Evolutionary conservation across 2,113 vertebrate genomes (phyloP), one percentile per base, ranked within the genome.

Genomic region (Microcebus lehilahytsara): DNA sequence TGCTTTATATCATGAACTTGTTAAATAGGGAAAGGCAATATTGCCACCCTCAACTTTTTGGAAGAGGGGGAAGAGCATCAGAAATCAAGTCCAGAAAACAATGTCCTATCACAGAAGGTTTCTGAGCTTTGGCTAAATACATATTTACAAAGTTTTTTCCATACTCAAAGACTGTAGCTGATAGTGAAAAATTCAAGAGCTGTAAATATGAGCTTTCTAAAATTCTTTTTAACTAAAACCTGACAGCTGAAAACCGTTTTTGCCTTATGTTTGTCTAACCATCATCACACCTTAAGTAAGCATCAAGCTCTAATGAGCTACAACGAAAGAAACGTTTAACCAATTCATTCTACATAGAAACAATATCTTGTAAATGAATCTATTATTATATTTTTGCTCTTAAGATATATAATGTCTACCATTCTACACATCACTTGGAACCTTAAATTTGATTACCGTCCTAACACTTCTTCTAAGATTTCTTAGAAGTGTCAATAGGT

Each of bases 211-310:
- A 93, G 51, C 56, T 53, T 96, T 89, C 95, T 77, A 89, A 96
- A 75, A 94, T 89, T 78, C 37, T 71, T 77, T 87, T 91, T 67
- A 78, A 90, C 71, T 81, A 75, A 62, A 95, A 89, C 58, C 42
- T 66, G 37, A 89, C 69, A 77, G n/a, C 22, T 84, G 22, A 67
- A 96, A 87, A 72, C 53, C 40, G 62, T 34, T 69, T 71, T 74
- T 81, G 81, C 27, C 46, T 93, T 92, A 9, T 22, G 10, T 69
- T 14, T 86, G 46, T 92, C 56, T 91, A 72, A 80, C 4, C 75
- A 27, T 3, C 79, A 23, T 9, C 49, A 85, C 51, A 79, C 9
- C 53, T 87, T 75, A 80, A 69, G 51, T 71, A 77, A 84, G 60
- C 42, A 69, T 87, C 77, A 69, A 90, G 77, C 37, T 67, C 71